Evolutionary conservation across 2,888 invertebrate genomes (phyloP).

Genomic region (Monoplex corrugatus): DNA sequence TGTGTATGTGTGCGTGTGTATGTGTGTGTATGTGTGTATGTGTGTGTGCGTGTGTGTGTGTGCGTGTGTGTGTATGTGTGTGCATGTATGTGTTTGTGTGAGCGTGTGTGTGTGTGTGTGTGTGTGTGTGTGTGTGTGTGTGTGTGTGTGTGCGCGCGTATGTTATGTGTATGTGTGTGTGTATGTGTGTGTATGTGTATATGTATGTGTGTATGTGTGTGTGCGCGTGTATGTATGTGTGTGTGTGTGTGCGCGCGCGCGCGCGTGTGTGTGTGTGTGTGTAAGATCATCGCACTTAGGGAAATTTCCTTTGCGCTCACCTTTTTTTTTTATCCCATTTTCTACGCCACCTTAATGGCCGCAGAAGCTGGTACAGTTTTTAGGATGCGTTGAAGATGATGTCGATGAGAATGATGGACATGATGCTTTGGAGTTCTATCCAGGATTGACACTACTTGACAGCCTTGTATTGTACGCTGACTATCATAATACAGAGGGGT

Average conservation of each 20-base stretch:
- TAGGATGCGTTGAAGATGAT: too few relatives aligned
- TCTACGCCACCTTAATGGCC: too few relatives aligned
- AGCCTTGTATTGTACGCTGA: too few relatives aligned
- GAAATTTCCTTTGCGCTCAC: neutral
- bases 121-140: constrained; percentile 13
- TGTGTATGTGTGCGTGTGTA: neutral
- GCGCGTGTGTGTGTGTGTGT: neutral
- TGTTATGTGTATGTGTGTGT: too few relatives aligned
- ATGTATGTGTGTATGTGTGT: neutral
- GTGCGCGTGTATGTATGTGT: neutral
- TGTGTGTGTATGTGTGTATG: neutral
- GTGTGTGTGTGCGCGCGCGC: neutral
- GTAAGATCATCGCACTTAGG: neutral
- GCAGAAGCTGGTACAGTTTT: too few relatives aligned
- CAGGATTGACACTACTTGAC: too few relatives aligned
- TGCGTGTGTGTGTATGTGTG: neutral
- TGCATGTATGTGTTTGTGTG: constrained; percentile 19
- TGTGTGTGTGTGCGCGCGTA: constrained; percentile 10
- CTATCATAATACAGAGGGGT: too few relatives aligned
- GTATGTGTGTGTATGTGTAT: neutral
- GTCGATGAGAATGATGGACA: too few relatives aligned
- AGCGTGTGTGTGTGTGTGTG: constrained; percentile 4
- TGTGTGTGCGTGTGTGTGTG: neutral
- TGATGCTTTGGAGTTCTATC: too few relatives aligned
- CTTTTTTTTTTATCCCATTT: too few relatives aligned